phyloP scores from a whole-genome alignment of 2,797 vertebrate species.

The Nyctibius grandis region DNA sequence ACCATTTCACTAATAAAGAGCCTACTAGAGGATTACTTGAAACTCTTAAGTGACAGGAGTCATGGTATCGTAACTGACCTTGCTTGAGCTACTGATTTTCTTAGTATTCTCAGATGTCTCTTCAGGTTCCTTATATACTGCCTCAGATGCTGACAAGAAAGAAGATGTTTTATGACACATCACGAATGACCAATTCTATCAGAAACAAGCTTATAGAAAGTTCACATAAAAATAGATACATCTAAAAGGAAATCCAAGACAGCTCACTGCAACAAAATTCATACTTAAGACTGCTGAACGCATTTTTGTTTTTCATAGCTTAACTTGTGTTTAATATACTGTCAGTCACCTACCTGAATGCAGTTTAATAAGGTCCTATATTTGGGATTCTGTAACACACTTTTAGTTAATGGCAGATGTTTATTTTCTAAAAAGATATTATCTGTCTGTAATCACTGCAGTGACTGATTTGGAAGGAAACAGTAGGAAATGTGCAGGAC shows the following conservation, averaged over 20 bases:
- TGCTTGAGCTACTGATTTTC: conserved; percentile 74
- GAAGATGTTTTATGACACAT: background rate
- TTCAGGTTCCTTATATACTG: conserved; percentile 30
- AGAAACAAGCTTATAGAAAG: background rate
- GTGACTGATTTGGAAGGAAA: background rate
- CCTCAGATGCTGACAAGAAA: conserved; percentile 52
- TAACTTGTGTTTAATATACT: background rate
- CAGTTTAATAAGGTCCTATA: background rate
- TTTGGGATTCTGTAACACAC: background rate
- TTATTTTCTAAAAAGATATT: background rate
- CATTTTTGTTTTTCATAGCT: background rate
- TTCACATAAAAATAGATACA: background rate
- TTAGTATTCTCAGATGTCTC: conserved; percentile 73
- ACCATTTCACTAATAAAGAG: background rate
- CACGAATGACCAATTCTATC: background rate
- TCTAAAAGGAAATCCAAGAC: background rate
- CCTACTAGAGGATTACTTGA: background rate
- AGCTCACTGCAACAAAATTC: background rate
- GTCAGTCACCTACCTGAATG: background rate
- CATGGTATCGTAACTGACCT: conserved; percentile 71
- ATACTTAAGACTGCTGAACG: background rate
- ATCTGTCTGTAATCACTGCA: background rate
- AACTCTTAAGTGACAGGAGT: background rate
- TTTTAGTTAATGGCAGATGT: background rate
- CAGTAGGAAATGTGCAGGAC: background rate